These are phyloP conservation scores for Channa maculata DNA, from an alignment of 2,113 vertebrate genomes.

Conservation along the genomic window DNA sequence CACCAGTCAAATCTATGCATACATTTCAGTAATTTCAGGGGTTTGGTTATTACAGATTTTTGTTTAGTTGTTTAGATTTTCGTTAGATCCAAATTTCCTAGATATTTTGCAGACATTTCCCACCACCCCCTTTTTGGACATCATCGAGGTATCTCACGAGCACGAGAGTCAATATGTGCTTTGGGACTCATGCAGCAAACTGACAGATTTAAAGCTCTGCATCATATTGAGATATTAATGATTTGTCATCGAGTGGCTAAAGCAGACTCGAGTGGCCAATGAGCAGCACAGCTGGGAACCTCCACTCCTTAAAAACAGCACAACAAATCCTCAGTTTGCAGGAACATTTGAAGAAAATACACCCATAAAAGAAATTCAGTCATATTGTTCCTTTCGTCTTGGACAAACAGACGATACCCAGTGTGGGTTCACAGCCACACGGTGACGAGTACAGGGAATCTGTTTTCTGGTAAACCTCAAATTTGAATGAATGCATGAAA, in stretches of 20 bases:
- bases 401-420: conserved; percentile 7
- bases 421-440: background rate
- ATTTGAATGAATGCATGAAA: background rate
- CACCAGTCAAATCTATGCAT: no score
- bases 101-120: background rate
- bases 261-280: background rate
- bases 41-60: no score
- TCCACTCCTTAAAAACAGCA: background rate
- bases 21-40: no score
- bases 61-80: no score
- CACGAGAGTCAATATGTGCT: background rate
- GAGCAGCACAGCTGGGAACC: conserved; percentile 14
- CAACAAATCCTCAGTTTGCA: background rate
- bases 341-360: background rate
- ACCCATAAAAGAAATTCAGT: conserved; percentile 30
- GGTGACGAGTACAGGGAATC: no score
- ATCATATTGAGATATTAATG: conserved; percentile 13
- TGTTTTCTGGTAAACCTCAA: conserved; percentile 26
- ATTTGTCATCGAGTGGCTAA: conserved; percentile 24
- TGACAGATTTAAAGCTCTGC: conserved; percentile 28
- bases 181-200: conserved; percentile 3
- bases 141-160: conserved; percentile 11
- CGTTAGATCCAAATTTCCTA: background rate
- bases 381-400: conserved; percentile 2
- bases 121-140: background rate